Base-by-base conservation (phyloP, 2,113 vertebrate species). In the Callorhinus ursinus region DNA sequence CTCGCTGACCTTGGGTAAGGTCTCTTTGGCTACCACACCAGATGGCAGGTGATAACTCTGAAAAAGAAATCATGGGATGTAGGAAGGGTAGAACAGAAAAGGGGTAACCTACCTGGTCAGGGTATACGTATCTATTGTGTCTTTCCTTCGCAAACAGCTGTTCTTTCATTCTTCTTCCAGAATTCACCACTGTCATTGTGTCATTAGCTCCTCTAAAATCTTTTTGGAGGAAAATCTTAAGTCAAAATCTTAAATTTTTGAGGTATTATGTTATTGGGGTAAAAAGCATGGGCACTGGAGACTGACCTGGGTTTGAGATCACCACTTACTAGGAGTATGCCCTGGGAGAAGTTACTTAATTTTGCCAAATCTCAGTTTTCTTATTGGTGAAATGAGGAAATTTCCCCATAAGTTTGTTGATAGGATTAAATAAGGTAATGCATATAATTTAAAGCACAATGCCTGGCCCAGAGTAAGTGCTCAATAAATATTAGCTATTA, bases 171-270 rank as follows among this genome's bases (percentile, higher is more conserved):
- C 31, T 83, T 85, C 11, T 88, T 18, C 46, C 57, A 88, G 76
- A 96, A 96, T 51, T 94, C 11, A 77, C 39, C 65, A 77, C 18
- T 93, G 15, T 85, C 80, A 84, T 51, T 77, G 42, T 94, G 63
- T 79, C 49, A 76, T 97, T 84, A 97, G 95, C 55, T 94, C 88
- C 83, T 96, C 90, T 84, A 97, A 97, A 96, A 92, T 92, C 87
- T 94, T 79, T 88, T 63, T 67, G 12, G 33, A 59, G 31, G 33
- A 77, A 94, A 89, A 79, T 74, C n/a, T 90, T 49, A 97, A 88
- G 42, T 79, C 26, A 51, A 77, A 86, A 90, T 55, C 53, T 94
- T 92, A 84, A 59, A 49, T 77, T 84, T 83, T 49, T 87, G 79
- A 94, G 51, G 57, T 89, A 55, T 19, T 39, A 28, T 65, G 22